Evolutionary conservation across 1,140 invertebrate species (phyloP).

Genomic region (Stegodyphus dumicola): DNA sequence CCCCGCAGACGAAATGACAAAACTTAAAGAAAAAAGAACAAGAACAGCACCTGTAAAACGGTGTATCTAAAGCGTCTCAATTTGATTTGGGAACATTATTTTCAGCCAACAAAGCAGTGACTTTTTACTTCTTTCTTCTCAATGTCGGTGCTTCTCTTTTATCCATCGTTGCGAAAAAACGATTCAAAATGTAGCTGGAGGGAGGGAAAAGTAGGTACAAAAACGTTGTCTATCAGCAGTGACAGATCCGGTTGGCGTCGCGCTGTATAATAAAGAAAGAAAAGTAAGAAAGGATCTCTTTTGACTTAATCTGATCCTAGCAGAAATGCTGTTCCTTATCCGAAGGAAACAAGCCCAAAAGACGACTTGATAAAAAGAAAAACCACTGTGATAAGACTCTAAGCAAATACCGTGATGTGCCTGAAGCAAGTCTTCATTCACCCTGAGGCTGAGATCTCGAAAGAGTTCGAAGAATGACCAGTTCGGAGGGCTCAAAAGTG

Average conservation of each 20-base stretch:
- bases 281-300: conserved; percentile 18
- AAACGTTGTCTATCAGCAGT: conserved; percentile 35
- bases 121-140: not conserved
- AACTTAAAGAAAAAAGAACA: not conserved
- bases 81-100: conserved; percentile 31
- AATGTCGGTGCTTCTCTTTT: not conserved
- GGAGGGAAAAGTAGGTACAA: not conserved
- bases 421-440: not conserved
- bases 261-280: conserved; percentile 11
- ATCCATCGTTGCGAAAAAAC: conserved; percentile 15
- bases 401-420: conserved; percentile 29
- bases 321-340: conserved; percentile 36
- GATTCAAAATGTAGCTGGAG: conserved; percentile 5
- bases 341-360: conserved; percentile 24
- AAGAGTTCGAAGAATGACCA: too few relatives aligned
- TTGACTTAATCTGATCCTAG: conserved; percentile 48
- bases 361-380: conserved; percentile 10
- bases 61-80: conserved; percentile 12
- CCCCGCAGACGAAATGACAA: conserved; percentile 9
- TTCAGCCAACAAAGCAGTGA: conserved; percentile 16
- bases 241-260: conserved; percentile 41
- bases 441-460: too few relatives aligned
- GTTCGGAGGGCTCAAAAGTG: too few relatives aligned
- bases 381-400: conserved; percentile 25
- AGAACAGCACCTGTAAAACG: not conserved